These are phyloP conservation scores for Thysanoteuthis rhombus DNA, from an alignment of 2,888 invertebrate species.

Conservation along the genomic window DNA sequence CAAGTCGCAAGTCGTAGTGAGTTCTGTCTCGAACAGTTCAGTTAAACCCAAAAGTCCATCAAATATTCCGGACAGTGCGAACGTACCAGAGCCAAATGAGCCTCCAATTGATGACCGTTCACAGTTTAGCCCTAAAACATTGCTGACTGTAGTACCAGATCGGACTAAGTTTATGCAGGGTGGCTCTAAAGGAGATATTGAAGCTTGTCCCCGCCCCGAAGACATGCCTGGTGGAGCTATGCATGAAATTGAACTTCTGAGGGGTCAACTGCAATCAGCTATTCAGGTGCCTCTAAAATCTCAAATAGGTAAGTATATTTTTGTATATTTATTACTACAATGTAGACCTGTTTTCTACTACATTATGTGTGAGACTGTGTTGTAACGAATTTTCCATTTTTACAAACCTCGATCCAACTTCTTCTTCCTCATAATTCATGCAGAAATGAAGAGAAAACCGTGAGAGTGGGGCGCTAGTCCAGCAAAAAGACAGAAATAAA, in stretches of 20 bases:
- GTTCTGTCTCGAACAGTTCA: background rate
- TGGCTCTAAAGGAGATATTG: background rate
- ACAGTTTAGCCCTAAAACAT: background rate
- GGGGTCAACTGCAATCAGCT: conserved; percentile 21
- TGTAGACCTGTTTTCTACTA: too few species aligned
- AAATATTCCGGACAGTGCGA: background rate
- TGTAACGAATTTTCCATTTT: too few species aligned
- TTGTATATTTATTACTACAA: background rate
- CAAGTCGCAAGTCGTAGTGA: background rate
- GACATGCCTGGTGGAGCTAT: conserved; percentile 19
- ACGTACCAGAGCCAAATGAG: background rate
- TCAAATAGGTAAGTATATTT: background rate
- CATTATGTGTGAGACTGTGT: too few species aligned
- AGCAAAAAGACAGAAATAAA: too few species aligned
- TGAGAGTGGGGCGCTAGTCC: too few species aligned
- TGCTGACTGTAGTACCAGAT: background rate
- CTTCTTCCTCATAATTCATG: too few species aligned
- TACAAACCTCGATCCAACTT: too few species aligned
- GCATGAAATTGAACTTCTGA: conserved; percentile 19
- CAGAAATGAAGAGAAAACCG: too few species aligned
- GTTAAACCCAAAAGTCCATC: background rate
- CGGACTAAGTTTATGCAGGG: background rate
- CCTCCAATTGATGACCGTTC: background rate
- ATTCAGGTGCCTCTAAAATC: background rate
- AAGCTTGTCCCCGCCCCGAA: background rate